Conservation (phyloP, 2,888 invertebrate species). For the Macaria notata region DNA sequence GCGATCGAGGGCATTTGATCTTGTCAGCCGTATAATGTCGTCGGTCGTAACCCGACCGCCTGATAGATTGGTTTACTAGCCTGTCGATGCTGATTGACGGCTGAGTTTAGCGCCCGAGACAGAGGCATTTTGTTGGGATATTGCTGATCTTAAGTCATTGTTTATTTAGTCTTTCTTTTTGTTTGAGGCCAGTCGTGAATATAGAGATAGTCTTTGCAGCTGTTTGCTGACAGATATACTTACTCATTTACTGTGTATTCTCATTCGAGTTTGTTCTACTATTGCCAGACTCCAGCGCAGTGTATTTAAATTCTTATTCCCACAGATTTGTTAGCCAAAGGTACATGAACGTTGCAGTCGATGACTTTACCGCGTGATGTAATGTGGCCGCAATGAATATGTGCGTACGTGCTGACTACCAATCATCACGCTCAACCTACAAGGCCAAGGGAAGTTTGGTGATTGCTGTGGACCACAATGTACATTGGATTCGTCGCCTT, state of each 20-base stretch:
- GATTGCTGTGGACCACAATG: constrained; percentile 33
- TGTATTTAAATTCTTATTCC: no score
- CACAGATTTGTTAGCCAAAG: constrained; percentile 6
- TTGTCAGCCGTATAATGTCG: constrained; percentile 38
- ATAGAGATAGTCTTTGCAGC: no score
- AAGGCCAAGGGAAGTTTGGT: constrained; percentile 48
- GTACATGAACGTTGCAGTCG: constrained; percentile 33
- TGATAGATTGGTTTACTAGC: constrained; percentile 37
- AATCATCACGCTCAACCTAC: constrained; percentile 48
- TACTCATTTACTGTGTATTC: no score
- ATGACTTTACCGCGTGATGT: constrained; percentile 54
- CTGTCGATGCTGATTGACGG: constrained; percentile 43
- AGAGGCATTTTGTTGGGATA: constrained; percentile 18
- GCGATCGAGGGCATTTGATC: constrained; percentile 43
- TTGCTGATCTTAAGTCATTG: neutral
- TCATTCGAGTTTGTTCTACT: neutral
- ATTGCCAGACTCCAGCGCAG: no score
- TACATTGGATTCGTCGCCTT: constrained; percentile 29
- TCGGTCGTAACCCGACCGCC: constrained; percentile 41
- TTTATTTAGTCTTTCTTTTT: no score
- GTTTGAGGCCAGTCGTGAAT: no score
- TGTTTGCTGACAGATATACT: no score
- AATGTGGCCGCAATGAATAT: constrained; percentile 45
- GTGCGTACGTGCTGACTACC: constrained; percentile 35
- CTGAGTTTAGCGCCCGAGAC: constrained; percentile 31